These are phyloP conservation scores for Chrysotoxum bicinctum DNA, from an alignment of 2,888 invertebrate genomes.

Conservation along the genomic window DNA sequence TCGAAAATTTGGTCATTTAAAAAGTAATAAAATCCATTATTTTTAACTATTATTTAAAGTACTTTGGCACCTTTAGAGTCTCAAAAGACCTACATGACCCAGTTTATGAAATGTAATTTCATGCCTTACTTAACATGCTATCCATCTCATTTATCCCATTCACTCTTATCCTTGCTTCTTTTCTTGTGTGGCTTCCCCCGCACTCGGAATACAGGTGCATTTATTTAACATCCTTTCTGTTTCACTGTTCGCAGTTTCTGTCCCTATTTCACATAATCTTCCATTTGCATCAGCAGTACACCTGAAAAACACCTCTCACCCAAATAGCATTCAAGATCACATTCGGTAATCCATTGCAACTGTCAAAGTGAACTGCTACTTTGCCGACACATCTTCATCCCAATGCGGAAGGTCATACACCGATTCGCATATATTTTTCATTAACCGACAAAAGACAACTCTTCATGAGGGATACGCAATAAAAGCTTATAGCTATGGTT, in stretches of 20 bases:
- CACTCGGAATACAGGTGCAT: neutral
- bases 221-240: conserved; percentile 4
- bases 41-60: too few species aligned
- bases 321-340: neutral
- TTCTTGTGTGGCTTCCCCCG: neutral
- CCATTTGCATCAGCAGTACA: conserved; percentile 7
- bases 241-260: neutral
- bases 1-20: too few species aligned
- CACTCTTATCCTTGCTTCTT: neutral
- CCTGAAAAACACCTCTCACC: conserved; percentile 57
- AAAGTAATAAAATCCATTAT: too few species aligned
- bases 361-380: conserved; percentile 29
- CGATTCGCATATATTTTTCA: neutral
- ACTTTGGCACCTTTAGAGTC: too few species aligned
- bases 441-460: neutral
- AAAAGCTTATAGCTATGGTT: neutral
- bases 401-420: conserved; percentile 45
- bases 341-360: neutral
- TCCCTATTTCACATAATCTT: neutral
- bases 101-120: neutral
- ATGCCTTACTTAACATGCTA: neutral
- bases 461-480: neutral
- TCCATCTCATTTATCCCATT: neutral
- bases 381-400: conserved; percentile 18
- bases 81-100: neutral